phyloP scores from a whole-genome alignment of 2,888 invertebrate species.

The Fissipunctia ypsillon region DNA sequence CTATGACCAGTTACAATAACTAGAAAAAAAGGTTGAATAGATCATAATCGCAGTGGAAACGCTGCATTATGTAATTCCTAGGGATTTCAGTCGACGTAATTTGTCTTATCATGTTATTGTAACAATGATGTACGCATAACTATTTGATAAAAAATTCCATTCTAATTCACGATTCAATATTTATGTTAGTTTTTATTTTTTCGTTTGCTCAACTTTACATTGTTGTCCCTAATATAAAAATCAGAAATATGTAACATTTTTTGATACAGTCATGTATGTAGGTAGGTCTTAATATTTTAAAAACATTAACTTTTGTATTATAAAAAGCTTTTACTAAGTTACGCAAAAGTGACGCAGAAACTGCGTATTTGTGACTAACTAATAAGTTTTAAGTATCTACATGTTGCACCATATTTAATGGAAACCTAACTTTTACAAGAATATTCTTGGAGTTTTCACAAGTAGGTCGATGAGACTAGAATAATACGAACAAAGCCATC shows the following conservation, averaged over 20 bases:
- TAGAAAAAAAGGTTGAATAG: too few species aligned
- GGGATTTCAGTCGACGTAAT: conserved; percentile 20
- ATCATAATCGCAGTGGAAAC: too few species aligned
- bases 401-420: conserved; percentile 17
- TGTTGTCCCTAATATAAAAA: neutral
- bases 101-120: conserved; percentile 41
- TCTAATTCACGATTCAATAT: neutral
- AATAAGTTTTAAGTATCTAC: too few species aligned
- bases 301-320: neutral
- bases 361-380: neutral
- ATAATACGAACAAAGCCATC: neutral
- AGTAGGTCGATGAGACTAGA: neutral
- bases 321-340: conserved; percentile 26
- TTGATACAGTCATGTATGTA: neutral
- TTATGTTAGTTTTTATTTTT: neutral
- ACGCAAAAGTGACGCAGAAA: conserved; percentile 8
- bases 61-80: too few species aligned
- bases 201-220: neutral
- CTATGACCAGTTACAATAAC: too few species aligned
- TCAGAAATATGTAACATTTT: neutral
- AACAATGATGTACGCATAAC: conserved; percentile 24
- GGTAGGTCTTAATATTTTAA: neutral
- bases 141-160: conserved; percentile 15
- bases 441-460: neutral
- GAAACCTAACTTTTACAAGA: conserved; percentile 8